Evolutionary conservation across 2,113 vertebrate species (phyloP).

Genomic region (Willisornis vidua): DNA sequence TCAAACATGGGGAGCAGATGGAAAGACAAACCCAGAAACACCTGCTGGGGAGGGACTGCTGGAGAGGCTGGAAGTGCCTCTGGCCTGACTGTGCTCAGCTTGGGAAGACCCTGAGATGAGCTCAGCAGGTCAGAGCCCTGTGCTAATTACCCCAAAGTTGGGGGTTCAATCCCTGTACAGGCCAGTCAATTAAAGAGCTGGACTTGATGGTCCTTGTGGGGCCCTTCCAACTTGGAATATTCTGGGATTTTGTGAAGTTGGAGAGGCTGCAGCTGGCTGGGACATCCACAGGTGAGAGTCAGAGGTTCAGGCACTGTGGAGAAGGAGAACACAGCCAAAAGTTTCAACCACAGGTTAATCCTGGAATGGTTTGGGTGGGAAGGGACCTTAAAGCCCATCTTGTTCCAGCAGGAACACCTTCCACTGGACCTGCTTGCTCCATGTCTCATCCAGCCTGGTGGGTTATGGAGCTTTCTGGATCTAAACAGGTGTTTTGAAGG

Average conservation of each 20-base stretch:
- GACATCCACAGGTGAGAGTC: neutral
- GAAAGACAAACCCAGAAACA: neutral
- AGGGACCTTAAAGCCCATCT: neutral
- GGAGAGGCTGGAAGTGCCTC: neutral
- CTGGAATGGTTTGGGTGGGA: neutral
- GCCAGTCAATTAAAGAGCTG: neutral
- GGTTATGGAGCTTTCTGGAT: neutral
- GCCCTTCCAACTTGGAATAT: neutral
- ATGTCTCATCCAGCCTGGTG: neutral
- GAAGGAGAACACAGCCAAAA: neutral
- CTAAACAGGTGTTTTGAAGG: neutral
- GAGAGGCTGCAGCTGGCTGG: neutral
- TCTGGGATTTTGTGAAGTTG: neutral
- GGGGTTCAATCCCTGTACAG: neutral
- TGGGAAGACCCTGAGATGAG: neutral
- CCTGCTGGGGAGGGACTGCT: neutral
- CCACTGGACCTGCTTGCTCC: neutral
- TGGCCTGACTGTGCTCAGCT: neutral
- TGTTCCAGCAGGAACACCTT: neutral
- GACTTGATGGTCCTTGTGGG: neutral
- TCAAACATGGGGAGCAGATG: accelerated
- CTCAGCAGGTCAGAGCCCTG: neutral
- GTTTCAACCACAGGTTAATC: neutral
- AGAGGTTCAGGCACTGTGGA: neutral
- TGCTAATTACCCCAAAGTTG: neutral